A percentile compares a stretch with the other conserved stretches of the same genome.
Conservation (phyloP, 2,888 invertebrate species). For the Herminia tarsipennalis region DNA sequence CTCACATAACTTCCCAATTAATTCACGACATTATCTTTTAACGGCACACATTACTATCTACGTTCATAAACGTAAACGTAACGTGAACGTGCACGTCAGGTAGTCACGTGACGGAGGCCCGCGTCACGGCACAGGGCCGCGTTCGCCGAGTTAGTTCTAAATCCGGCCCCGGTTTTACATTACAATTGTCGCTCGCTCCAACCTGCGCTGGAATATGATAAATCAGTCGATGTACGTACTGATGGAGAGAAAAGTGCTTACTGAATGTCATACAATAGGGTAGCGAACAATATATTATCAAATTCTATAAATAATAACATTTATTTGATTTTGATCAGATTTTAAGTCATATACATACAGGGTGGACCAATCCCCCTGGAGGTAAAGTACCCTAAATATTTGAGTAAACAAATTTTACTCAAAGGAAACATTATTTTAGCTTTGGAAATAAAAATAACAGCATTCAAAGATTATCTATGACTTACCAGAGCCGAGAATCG, state of each 20-base stretch:
- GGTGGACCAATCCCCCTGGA: too few species aligned
- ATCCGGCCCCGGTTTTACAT: constrained; percentile 66
- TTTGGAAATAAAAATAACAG: too few species aligned
- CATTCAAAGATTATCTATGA: too few species aligned
- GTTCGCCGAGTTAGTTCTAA: constrained; percentile 39
- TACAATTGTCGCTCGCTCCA: constrained; percentile 74
- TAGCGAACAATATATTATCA: too few species aligned
- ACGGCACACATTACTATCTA: constrained; percentile 26
- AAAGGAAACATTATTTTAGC: too few species aligned
- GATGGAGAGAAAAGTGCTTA: constrained; percentile 37
- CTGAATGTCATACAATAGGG: not conserved
- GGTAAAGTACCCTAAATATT: too few species aligned
- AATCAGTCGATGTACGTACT: constrained; percentile 65
- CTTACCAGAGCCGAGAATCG: too few species aligned
- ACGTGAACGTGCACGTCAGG: constrained; percentile 25
- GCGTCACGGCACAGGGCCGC: constrained; percentile 13
- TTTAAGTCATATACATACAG: too few species aligned
- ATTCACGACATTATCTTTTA: constrained; percentile 27
- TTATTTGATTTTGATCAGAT: too few species aligned
- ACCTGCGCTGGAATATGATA: constrained; percentile 72
- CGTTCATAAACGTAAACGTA: constrained; percentile 22
- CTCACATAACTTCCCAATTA: constrained; percentile 9
- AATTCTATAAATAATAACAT: too few species aligned
- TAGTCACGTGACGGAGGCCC: constrained; percentile 26
- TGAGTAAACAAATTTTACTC: too few species aligned